A percentile compares a stretch with the other conserved stretches of the same genome.
phyloP scores from a whole-genome alignment of 1,140 invertebrate species.

The Drosophila funebris region DNA sequence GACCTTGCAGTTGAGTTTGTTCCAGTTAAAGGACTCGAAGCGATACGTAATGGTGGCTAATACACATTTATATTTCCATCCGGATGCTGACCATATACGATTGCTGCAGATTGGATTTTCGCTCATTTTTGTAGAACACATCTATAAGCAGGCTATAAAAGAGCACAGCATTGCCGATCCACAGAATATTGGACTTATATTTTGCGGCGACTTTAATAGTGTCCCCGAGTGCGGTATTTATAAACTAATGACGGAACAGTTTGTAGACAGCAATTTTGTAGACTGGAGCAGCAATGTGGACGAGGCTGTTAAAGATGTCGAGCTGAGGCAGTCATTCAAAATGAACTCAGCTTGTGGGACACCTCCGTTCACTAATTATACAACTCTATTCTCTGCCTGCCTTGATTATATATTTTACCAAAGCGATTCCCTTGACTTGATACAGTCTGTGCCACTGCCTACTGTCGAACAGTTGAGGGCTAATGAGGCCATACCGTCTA shows the following conservation, averaged over 20 bases:
- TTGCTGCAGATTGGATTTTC: constrained; percentile 89
- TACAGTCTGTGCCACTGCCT: constrained; percentile 91
- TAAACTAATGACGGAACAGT: constrained; percentile 88
- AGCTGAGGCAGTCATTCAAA: constrained; percentile 86
- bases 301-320: constrained; percentile 87
- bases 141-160: constrained; percentile 83
- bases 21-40: constrained; percentile 86
- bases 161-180: constrained; percentile 84
- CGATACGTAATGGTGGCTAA: constrained; percentile 91
- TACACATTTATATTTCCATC: constrained; percentile 96
- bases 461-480: constrained; percentile 89
- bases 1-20: constrained; percentile 75
- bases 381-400: constrained; percentile 91
- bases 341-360: constrained; percentile 90
- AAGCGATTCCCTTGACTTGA: constrained; percentile 86
- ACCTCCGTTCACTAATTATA: constrained; percentile 94
- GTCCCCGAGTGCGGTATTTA: constrained; percentile 92
- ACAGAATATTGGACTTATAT: constrained; percentile 86
- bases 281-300: constrained; percentile 90
- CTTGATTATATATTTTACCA: constrained; percentile 97
- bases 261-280: constrained; percentile 86
- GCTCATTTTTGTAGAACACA: constrained; percentile 86
- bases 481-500: constrained; percentile 91
- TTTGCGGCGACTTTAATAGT: constrained; percentile 95
- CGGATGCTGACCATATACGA: constrained; percentile 93